Evolutionary conservation across 1,140 invertebrate genomes (phyloP), one percentile per base, ranked within the genome.

Genomic region (Drosophila nebulosa): DNA sequence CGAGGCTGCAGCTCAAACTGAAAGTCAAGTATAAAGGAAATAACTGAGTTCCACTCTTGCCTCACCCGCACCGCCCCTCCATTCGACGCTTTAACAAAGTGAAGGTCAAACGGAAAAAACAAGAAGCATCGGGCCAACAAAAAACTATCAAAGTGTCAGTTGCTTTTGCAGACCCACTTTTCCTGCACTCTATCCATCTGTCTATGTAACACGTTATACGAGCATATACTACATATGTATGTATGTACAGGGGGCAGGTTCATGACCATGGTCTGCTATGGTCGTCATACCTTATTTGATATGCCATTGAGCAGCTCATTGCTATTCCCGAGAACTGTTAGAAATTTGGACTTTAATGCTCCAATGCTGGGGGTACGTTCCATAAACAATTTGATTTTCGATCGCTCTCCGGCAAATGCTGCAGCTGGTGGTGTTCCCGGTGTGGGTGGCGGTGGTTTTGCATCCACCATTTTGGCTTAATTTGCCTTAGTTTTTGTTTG

Each of bases 261-360:
- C 69, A 52, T 62, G 67, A 64, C 42, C 60, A 50, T 14, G 50
- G 9, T 1, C 7, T 50, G 22, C 32, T 22, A 53, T 24, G 27
- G 10, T 5, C 30, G 12, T 0, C 61, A 56, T 74, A 92, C 92
- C 91, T 91, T 92, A 71, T 92, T 92, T 32, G 92, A 92, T 70
- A 92, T 90, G 26, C 91, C 92, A 58, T 90, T 92, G 27, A 92
- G 85, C 52, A 92, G 76, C 66, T 92, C 92, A 42, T 92, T 92
- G 65, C 92, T 92, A 66, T 91, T 92, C 21, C 91, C 92, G 16
- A 92, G 74, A 51, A 92, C 92, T 4, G 91, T 91, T 46, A 92
- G 66, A 72, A 92, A 92, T 73, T 92, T 91, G 27, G 92, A 91
- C 70, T 92, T 92, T 10, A 92, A 69, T 36, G 92, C 86, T 4